Percentiles rank a stretch among this genome's conserved stretches.
Conservation (phyloP, 2,113 vertebrate genomes). For the crab-eating macaque (Macaca fascicularis) region DNA sequence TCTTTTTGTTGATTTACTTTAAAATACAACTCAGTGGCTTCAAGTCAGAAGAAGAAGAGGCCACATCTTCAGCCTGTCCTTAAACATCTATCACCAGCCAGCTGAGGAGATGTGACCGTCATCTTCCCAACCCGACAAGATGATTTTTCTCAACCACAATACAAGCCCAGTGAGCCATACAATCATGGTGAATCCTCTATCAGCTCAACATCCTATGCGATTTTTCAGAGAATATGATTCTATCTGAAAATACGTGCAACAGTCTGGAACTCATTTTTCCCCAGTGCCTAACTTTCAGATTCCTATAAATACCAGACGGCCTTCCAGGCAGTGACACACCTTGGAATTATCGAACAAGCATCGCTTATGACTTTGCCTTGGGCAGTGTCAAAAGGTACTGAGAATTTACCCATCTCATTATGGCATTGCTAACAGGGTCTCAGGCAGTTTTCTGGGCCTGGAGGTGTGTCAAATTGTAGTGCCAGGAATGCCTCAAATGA, state of each 20-base stretch:
- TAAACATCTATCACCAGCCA: slow-evolving; percentile 56
- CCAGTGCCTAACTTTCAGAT: slow-evolving; percentile 66
- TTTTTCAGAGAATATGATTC: slow-evolving; percentile 76
- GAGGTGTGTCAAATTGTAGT: background rate
- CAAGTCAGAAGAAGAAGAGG: slow-evolving; percentile 4
- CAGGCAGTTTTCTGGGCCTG: background rate
- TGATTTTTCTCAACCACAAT: slow-evolving; percentile 62
- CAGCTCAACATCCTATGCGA: slow-evolving; percentile 57
- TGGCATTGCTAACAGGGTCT: background rate
- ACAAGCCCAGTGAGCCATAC: slow-evolving; percentile 65
- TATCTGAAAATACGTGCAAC: slow-evolving; percentile 67
- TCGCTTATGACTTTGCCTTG: background rate
- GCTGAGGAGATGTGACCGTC: slow-evolving; percentile 53
- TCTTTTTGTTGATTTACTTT: slow-evolving; percentile 58
- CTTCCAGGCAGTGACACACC: slow-evolving; percentile 48
- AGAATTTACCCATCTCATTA: background rate
- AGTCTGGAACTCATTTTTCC: slow-evolving; percentile 71
- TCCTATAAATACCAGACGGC: slow-evolving; percentile 62
- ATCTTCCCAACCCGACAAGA: background rate
- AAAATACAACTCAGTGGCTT: slow-evolving; percentile 52
- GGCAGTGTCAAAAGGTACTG: background rate
- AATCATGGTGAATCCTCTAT: slow-evolving; percentile 60
- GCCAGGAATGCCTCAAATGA: background rate
- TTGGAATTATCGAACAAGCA: slow-evolving; percentile 8
- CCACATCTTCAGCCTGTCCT: slow-evolving; percentile 40